Conservation (phyloP, 1,140 invertebrate genomes). For the Panagrolaimus sp. region DNA sequence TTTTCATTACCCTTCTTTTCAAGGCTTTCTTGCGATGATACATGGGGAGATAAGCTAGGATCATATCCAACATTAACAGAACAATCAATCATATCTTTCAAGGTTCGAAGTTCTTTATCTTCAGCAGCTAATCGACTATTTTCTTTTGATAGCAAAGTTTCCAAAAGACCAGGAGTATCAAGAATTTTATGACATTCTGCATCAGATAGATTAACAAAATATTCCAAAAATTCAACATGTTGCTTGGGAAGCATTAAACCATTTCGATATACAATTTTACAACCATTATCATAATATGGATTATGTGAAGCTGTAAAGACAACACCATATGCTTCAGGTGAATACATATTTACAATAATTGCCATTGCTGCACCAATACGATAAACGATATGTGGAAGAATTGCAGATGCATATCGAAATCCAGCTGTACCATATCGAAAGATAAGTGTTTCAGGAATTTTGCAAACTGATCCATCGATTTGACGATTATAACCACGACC, state of each 20-base stretch:
- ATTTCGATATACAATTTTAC: conserved; percentile 86
- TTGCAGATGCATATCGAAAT: neutral
- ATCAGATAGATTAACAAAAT: neutral
- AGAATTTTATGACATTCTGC: conserved; percentile 79
- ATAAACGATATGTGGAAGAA: neutral
- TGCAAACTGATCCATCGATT: neutral
- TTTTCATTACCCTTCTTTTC: neutral
- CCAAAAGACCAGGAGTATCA: neutral
- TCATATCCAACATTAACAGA: neutral
- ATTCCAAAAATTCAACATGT: neutral
- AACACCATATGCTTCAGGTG: conserved; percentile 64
- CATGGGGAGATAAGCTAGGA: neutral
- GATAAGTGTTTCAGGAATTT: neutral
- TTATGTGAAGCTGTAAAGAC: conserved; percentile 99
- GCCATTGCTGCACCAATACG: neutral
- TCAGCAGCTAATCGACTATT: neutral
- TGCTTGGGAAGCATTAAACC: conserved; percentile 61
- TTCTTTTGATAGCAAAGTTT: neutral
- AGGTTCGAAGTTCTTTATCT: conserved; percentile 31
- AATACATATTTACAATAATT: neutral
- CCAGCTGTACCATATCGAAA: conserved; percentile 5
- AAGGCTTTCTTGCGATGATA: too few relatives aligned
- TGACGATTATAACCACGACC: neutral
- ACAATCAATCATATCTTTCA: conserved; percentile 23
- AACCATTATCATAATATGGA: conserved; percentile 87